Conservation (phyloP, 37 sponge, comb jelly and placozoan genomes). For the Eunapius fragilis region DNA sequence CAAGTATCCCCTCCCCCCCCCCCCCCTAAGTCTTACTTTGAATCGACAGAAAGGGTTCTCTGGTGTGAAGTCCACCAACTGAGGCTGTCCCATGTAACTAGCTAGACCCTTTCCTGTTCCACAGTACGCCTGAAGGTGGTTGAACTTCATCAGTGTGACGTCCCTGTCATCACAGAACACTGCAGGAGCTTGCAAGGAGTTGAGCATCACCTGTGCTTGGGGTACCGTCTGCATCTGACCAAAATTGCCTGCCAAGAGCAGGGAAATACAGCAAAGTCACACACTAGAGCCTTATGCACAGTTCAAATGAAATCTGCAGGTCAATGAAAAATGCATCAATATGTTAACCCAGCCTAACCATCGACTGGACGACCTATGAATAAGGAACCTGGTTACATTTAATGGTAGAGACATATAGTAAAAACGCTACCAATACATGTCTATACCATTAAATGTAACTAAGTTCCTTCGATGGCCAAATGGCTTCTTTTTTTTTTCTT, state of each 20-base stretch:
- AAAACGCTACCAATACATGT: too few relatives aligned
- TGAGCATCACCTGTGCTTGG: constrained; percentile 38
- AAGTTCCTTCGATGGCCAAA: too few relatives aligned
- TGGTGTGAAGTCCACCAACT: constrained; percentile 71
- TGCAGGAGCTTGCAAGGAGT: constrained; percentile 76
- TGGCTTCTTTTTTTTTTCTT: too few relatives aligned
- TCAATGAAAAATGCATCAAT: too few relatives aligned
- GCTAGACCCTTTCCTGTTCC: constrained; percentile 77
- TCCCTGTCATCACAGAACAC: constrained; percentile 92
- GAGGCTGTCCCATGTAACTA: constrained; percentile 50
- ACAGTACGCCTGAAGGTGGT: constrained; percentile 82
- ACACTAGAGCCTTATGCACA: too few relatives aligned
- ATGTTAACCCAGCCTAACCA: too few relatives aligned
- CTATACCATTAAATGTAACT: too few relatives aligned
- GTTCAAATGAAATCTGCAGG: too few relatives aligned
- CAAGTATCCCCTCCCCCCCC: neutral
- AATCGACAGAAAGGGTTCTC: constrained; percentile 76
- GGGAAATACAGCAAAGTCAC: too few relatives aligned
- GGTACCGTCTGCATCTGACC: neutral
- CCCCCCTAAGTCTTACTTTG: constrained; percentile 3
- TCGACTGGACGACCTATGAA: too few relatives aligned
- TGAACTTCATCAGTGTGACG: constrained; percentile 80
- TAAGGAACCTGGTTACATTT: too few relatives aligned
- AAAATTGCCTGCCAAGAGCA: neutral
- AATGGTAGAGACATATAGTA: too few relatives aligned